These are phyloP conservation scores for Moxostoma hubbsi DNA, from an alignment of 2,797 vertebrate genomes.

Conservation along the genomic window DNA sequence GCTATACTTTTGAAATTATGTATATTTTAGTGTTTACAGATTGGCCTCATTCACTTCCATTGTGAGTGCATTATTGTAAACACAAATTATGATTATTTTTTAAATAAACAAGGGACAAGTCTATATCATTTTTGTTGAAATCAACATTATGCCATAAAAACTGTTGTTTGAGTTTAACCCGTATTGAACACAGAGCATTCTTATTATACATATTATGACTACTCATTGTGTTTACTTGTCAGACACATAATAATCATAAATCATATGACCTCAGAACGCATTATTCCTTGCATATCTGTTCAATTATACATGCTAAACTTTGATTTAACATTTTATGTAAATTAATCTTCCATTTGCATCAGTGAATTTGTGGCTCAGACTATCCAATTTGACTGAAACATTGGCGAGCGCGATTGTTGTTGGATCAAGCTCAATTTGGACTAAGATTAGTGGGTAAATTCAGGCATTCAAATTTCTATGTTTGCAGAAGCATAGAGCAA, in stretches of 20 bases:
- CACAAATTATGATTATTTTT: too few relatives aligned
- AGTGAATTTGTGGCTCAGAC: constrained; percentile 26
- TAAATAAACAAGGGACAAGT: too few relatives aligned
- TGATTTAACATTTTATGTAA: background rate
- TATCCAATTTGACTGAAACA: constrained; percentile 42
- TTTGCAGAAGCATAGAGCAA: constrained; percentile 23
- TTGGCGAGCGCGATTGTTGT: constrained; percentile 28
- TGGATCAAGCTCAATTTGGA: constrained; percentile 46
- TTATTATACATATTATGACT: background rate
- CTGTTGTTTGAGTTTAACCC: too few relatives aligned
- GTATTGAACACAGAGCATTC: background rate
- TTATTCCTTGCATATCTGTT: background rate
- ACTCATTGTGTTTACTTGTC: background rate
- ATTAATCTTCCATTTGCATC: background rate
- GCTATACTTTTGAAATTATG: too few relatives aligned
- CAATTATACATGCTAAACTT: constrained; percentile 4
- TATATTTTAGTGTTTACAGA: too few relatives aligned
- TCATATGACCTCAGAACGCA: background rate
- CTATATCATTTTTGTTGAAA: too few relatives aligned
- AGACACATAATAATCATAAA: background rate
- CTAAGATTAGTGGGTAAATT: constrained; percentile 30
- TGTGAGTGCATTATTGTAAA: too few relatives aligned
- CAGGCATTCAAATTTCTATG: constrained; percentile 23
- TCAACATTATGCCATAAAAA: too few relatives aligned
- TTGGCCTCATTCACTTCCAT: too few relatives aligned